phyloP scores from a whole-genome alignment of 2,888 invertebrate genomes.

The Flexamia atlantica region DNA sequence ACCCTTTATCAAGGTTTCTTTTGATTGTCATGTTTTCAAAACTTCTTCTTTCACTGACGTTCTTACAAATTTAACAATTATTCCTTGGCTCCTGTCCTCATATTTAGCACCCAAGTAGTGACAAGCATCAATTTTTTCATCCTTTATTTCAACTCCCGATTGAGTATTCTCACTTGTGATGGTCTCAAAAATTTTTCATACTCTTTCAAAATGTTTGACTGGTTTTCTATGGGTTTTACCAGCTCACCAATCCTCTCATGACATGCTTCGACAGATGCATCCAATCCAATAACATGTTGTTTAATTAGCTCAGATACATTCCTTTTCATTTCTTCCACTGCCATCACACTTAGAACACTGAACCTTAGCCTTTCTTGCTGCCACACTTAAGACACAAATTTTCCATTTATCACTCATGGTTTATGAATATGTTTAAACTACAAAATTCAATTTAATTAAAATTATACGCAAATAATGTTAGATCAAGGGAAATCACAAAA shows the following conservation, averaged over 20 bases:
- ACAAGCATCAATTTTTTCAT: neutral
- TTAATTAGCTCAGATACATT: neutral
- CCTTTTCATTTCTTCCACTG: slow-evolving; percentile 55
- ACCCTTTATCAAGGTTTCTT: neutral
- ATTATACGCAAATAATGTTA: neutral
- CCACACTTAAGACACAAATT: neutral
- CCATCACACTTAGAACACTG: neutral
- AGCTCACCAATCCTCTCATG: slow-evolving; percentile 30
- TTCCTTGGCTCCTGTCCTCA: neutral
- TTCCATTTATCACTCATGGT: neutral
- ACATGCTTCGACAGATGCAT: slow-evolving; percentile 28
- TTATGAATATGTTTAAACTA: neutral
- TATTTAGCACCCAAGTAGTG: neutral
- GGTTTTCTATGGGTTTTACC: neutral
- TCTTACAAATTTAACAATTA: slow-evolving; percentile 17
- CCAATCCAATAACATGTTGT: neutral
- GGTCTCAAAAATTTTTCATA: slow-evolving; percentile 1
- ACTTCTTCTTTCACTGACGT: neutral
- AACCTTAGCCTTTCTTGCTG: neutral
- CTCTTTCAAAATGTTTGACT: neutral
- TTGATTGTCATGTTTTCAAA: neutral
- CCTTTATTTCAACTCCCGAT: neutral
- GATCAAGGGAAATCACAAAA: neutral
- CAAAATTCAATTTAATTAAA: neutral
- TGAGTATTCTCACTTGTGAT: neutral